Base-by-base conservation (phyloP, 1,140 invertebrate genomes). In the Brachionus manjavacas region DNA sequence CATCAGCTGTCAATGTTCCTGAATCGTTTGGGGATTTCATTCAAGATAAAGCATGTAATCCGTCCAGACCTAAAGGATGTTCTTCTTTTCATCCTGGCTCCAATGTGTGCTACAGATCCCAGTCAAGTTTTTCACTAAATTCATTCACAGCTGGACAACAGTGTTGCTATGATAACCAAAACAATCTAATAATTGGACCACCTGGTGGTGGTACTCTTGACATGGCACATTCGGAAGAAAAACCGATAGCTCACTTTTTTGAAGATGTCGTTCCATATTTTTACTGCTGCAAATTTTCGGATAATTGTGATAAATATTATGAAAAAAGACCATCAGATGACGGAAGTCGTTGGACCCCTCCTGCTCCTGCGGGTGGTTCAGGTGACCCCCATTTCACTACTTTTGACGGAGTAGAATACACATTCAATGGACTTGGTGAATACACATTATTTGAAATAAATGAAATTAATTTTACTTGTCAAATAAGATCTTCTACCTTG, bases 401-500 rank as follows among this genome's bases (percentile, higher is more conserved):
- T 3, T 66, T 86, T 16, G 86, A 86, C 70, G 85, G 85, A 25
- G 66, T 85, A 1, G 25, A 28, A 1, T 86, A 86, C 64, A 86
- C 86, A 49, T 86, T 86, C n/a, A 86, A 86, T 83, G 86, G 86
- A 39, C 79, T 64, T 60, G 86, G 86, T 11, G 86, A 86, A 72
- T 86, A 84, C 46, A 85, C 80, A 3, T 68, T 85, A 20, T 80
- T 80, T 20, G 49, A 28, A n/a, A 41, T 85, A 16, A 49, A 41
- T 2, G 25, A 66, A 28, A 49, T 55, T 6, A 83, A 43, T 9
- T 81, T 86, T 46, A 76, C 68, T 31, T n/a, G 85, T n/a, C 85
- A 86, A 84, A 84, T 84, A 14, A 64, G 85, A 11, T 84, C 84
- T 14, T 74, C 49, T 8, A 14, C 46, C 23, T 76, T 70, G 4